phyloP scores from a whole-genome alignment of 2,113 vertebrate genomes.

The Bufo gargarizans region DNA sequence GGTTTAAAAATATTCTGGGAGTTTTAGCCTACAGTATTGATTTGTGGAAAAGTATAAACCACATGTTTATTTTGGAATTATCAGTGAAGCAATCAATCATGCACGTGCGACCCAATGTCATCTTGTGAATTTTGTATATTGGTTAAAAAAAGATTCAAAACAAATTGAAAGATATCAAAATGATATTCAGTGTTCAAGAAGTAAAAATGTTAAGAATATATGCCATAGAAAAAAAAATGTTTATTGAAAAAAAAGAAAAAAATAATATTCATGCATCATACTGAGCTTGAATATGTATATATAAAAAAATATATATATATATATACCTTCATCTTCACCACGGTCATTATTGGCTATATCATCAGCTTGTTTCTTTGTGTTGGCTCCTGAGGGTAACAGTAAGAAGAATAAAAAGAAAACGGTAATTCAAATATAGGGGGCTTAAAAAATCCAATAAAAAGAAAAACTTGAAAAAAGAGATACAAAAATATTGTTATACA shows the following conservation, averaged over 20 bases:
- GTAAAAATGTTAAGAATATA: constrained; percentile 63
- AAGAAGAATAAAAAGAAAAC: constrained; percentile 81
- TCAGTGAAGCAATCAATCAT: not conserved
- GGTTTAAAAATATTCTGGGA: not conserved
- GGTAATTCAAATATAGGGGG: constrained; percentile 78
- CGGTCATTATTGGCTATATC: constrained; percentile 90
- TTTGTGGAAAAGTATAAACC: not conserved
- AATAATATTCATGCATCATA: constrained; percentile 82
- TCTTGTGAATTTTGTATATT: not conserved
- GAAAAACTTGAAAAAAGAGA: constrained; percentile 56
- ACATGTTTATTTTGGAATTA: not conserved
- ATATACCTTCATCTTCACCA: constrained; percentile 88
- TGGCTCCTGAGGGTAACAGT: constrained; percentile 83
- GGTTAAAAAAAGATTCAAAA: not conserved
- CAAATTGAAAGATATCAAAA: not conserved
- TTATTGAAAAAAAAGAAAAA: constrained; percentile 44
- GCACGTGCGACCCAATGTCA: not conserved
- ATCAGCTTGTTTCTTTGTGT: constrained; percentile 85
- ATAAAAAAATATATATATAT: constrained; percentile 71
- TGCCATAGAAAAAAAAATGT: constrained; percentile 3
- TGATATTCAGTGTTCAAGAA: constrained; percentile 50
- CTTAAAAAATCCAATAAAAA: constrained; percentile 65
- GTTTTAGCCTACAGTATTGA: not conserved
- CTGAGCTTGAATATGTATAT: constrained; percentile 71
- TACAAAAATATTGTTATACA: constrained; percentile 66